Percentiles rank a stretch among this genome's conserved stretches.
These are phyloP conservation scores for Anisognathus igniventris DNA, from an alignment of 2,797 vertebrate species.

Conservation along the genomic window DNA sequence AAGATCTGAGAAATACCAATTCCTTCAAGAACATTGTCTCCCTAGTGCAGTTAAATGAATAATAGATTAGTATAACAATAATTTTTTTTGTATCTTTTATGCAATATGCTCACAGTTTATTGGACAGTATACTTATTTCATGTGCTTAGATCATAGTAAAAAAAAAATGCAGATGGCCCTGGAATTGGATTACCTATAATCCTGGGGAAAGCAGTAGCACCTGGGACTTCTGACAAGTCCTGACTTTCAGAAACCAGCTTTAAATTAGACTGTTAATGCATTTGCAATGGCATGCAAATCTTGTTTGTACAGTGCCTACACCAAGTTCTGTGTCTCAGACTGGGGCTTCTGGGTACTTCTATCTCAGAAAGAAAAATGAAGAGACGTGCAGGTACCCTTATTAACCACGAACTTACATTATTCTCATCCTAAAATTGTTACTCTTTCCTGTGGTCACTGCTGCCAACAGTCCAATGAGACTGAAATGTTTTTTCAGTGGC, in stretches of 20 bases:
- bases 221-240: background rate
- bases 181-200: background rate
- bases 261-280: background rate
- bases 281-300: background rate
- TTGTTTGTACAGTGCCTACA: background rate
- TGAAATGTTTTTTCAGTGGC: background rate
- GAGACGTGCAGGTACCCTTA: background rate
- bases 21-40: background rate
- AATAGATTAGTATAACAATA: constrained; percentile 37
- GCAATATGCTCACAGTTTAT: background rate
- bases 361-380: background rate
- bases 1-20: constrained; percentile 2
- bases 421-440: background rate
- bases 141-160: background rate
- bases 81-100: background rate
- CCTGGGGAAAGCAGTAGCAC: background rate
- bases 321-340: background rate
- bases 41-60: constrained; percentile 19
- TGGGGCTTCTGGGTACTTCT: background rate
- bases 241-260: background rate
- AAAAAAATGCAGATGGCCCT: background rate
- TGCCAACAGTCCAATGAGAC: background rate
- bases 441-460: background rate
- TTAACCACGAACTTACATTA: background rate
- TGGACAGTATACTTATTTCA: background rate